phyloP scores from a whole-genome alignment of 2,797 vertebrate species.

The Liparis tanakae region DNA sequence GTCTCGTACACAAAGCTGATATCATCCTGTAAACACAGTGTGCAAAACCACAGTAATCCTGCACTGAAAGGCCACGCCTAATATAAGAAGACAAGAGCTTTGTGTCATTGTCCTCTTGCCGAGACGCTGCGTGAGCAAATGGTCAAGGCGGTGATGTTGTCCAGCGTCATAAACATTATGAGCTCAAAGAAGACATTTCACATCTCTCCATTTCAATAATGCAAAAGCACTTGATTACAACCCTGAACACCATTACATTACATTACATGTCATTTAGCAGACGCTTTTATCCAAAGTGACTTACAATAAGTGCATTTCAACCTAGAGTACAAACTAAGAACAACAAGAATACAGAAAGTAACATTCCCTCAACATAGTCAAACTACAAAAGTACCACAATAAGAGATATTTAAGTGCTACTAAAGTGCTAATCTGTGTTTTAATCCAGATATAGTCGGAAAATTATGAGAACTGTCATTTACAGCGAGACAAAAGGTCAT shows the following conservation, averaged over 20 bases:
- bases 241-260: background rate
- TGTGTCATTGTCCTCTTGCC: constrained; percentile 58
- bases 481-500: constrained; percentile 16
- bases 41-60: constrained; percentile 55
- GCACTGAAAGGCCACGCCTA: constrained; percentile 65
- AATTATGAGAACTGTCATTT: constrained; percentile 33
- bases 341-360: too few relatives aligned
- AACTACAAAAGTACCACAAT: too few relatives aligned
- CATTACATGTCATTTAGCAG: too few relatives aligned
- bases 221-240: constrained; percentile 33
- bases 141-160: constrained; percentile 53
- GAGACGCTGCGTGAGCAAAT: constrained; percentile 48
- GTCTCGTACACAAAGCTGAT: constrained; percentile 49
- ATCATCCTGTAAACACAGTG: constrained; percentile 73
- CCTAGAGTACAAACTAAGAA: too few relatives aligned
- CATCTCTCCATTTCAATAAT: constrained; percentile 46
- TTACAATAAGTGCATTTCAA: too few relatives aligned
- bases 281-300: too few relatives aligned
- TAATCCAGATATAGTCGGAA: too few relatives aligned
- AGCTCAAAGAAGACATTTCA: constrained; percentile 56
- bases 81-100: constrained; percentile 37
- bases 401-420: too few relatives aligned
- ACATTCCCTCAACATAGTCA: too few relatives aligned
- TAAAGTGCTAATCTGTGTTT: too few relatives aligned
- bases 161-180: constrained; percentile 51